A percentile compares a stretch with the other conserved stretches of the same genome.
Evolutionary conservation across 2,888 invertebrate species (phyloP).

Genomic region (Deilephila porcellus): DNA sequence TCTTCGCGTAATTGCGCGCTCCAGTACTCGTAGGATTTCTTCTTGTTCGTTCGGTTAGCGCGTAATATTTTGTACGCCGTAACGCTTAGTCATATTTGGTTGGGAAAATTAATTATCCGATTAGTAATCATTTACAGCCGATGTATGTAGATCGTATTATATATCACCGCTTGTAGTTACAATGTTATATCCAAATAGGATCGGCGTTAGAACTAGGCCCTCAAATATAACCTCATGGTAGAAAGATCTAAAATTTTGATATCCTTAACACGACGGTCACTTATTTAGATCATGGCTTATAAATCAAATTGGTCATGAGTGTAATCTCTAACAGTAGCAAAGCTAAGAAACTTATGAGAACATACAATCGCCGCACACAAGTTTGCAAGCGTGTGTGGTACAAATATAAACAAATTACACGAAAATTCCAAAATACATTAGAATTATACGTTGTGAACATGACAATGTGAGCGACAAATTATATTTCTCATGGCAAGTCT

Average conservation of each 20-base stretch:
- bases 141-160: too few relatives aligned
- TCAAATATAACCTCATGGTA: too few relatives aligned
- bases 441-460: conserved; percentile 52
- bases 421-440: conserved; percentile 37
- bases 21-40: not conserved
- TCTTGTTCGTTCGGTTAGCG: not conserved
- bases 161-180: too few relatives aligned
- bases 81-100: too few relatives aligned
- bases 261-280: too few relatives aligned
- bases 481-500: conserved; percentile 50
- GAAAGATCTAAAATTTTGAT: too few relatives aligned
- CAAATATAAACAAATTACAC: conserved; percentile 21
- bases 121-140: too few relatives aligned
- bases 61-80: not conserved
- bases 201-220: too few relatives aligned
- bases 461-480: conserved; percentile 61
- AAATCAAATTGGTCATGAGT: not conserved
- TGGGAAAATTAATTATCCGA: too few relatives aligned
- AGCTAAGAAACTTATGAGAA: not conserved
- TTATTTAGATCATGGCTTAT: too few relatives aligned
- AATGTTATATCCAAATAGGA: too few relatives aligned
- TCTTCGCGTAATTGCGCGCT: not conserved
- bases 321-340: not conserved
- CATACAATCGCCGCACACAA: not conserved
- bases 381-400: not conserved